phyloP scores from a whole-genome alignment of 64 coral and sea anemone species.

The Montipora sp. region DNA sequence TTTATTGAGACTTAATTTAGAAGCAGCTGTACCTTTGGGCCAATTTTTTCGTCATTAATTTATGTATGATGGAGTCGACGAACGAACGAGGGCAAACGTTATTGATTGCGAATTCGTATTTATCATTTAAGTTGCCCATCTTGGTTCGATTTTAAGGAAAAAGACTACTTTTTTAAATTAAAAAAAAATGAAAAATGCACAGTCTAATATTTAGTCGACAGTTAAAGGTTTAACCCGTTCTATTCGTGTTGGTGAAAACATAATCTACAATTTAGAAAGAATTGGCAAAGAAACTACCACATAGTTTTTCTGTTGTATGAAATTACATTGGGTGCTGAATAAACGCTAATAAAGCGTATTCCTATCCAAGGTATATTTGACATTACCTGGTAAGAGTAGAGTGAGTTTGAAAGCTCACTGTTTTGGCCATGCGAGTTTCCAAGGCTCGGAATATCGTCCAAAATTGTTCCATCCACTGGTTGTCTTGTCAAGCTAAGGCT shows the following conservation, averaged over 20 bases:
- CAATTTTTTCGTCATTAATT: slow-evolving; percentile 91
- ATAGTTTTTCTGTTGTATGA: slow-evolving; percentile 15
- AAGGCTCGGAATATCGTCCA: slow-evolving; percentile 88
- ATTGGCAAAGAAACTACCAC: background rate
- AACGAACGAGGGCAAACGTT: slow-evolving; percentile 50
- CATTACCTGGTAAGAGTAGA: slow-evolving; percentile 92
- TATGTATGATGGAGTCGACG: slow-evolving; percentile 94
- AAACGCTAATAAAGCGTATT: background rate
- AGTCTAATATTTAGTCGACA: background rate
- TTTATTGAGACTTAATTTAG: slow-evolving; percentile 60
- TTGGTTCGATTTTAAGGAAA: slow-evolving; percentile 32
- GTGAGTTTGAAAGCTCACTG: slow-evolving; percentile 88
- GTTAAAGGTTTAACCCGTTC: background rate
- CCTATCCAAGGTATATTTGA: background rate
- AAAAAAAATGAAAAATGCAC: background rate
- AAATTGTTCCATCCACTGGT: slow-evolving; percentile 90
- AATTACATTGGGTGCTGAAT: background rate
- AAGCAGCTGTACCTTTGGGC: slow-evolving; percentile 87
- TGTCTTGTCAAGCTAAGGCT: slow-evolving; percentile 79
- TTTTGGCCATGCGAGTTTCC: slow-evolving; percentile 93
- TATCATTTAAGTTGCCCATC: background rate
- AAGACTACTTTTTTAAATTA: background rate
- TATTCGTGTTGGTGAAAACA: background rate
- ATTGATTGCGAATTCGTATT: slow-evolving; percentile 42
- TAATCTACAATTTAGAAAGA: slow-evolving; percentile 2